Base-by-base conservation (phyloP, 37 sponge, comb jelly and placozoan genomes). In the Corticium candelabrum region DNA sequence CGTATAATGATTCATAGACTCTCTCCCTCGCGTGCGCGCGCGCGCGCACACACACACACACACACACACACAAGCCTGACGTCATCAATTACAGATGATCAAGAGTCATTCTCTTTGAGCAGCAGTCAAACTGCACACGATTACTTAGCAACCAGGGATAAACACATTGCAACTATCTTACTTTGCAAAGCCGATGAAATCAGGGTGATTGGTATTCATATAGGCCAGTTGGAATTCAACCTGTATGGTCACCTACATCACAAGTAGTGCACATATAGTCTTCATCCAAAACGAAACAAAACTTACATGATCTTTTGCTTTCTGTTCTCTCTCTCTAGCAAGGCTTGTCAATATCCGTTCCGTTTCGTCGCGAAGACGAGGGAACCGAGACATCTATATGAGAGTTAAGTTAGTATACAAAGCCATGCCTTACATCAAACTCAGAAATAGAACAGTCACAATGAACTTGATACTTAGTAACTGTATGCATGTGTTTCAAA, bases 201-300 rank as follows among this genome's bases (percentile, higher is more conserved):
- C 99, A 67, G 93, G 95, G 76, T 98, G 99, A 79, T 98, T 98
- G 35, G 99, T 98, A 86, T 98, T 98, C 88, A 98, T 94, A 84
- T 94, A 98, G 34, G 99, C 62, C 30, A 94, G 78, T 69, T 98
- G 91, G 1, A 98, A 84, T 11, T 89, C 89, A 4, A 98, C 78
- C 72, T 88, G 74, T 70, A 92, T 85, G 39, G 77, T 81, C 36
- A 94, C 35, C 85, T 94, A 80, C 34, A 79, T 32, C 21, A 34
- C 1, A 39, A 30, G 34, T 11, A 81, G 43, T 30, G 62, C 41
- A 80, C 34, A 34, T 70, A 35, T 5, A 70, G 5, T 7, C 31
- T 35, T 4, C 21, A 32, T 5, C 5, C 36, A 30, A 5, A 7
- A 30, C 35, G 21, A 29, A 32, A 5, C 73, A 70, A 30, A 11